Conservation (phyloP, 2,888 invertebrate genomes). For the Venusia cambrica region DNA sequence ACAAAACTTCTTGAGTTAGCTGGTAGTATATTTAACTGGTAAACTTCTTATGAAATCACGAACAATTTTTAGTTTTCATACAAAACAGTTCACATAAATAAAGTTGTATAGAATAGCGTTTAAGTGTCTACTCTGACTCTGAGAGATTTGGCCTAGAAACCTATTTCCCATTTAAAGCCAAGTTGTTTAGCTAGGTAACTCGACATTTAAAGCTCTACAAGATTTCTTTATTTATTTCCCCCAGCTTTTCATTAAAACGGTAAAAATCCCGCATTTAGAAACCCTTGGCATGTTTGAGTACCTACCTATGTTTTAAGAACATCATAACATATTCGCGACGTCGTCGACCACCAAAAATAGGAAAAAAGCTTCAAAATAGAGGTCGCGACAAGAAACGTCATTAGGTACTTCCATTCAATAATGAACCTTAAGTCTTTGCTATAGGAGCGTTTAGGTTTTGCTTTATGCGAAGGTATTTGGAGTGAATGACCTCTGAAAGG, state of each 20-base stretch:
- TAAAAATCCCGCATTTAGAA: slow-evolving; percentile 19
- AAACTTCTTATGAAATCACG: too few relatives aligned
- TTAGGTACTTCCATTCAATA: slow-evolving; percentile 34
- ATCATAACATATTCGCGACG: slow-evolving; percentile 28
- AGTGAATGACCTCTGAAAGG: slow-evolving; percentile 68
- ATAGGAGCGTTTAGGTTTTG: slow-evolving; percentile 8
- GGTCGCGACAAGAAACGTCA: slow-evolving; percentile 39
- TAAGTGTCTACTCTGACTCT: too few relatives aligned
- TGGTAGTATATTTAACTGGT: too few relatives aligned
- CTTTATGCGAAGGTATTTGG: slow-evolving; percentile 32
- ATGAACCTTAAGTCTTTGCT: slow-evolving; percentile 38
- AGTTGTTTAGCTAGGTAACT: too few relatives aligned
- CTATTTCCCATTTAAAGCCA: too few relatives aligned
- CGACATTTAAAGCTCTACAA: too few relatives aligned
- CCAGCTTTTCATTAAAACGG: slow-evolving; percentile 15
- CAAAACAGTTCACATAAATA: too few relatives aligned
- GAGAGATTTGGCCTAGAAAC: too few relatives aligned
- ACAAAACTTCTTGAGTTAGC: too few relatives aligned
- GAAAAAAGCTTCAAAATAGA: slow-evolving; percentile 31
- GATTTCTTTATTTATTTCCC: slow-evolving; percentile 7
- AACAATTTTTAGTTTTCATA: too few relatives aligned
- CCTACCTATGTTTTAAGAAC: slow-evolving; percentile 23
- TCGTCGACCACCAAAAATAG: slow-evolving; percentile 24
- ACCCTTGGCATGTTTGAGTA: slow-evolving; percentile 19
- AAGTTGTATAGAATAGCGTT: too few relatives aligned